phyloP scores from a whole-genome alignment of 2,797 vertebrate genomes.

The Spheniscus humboldti region DNA sequence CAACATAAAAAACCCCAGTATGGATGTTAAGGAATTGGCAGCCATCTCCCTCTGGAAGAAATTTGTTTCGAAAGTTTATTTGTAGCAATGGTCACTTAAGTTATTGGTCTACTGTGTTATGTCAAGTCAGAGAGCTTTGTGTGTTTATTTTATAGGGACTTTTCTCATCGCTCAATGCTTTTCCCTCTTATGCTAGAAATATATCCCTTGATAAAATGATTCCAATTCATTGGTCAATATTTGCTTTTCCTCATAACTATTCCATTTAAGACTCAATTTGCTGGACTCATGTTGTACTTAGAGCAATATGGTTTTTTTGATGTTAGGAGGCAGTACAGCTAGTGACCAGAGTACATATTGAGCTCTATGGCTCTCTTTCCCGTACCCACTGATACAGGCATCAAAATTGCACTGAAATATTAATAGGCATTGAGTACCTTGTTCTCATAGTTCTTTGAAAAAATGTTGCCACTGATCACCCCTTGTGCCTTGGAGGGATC shows the following conservation, averaged over 20 bases:
- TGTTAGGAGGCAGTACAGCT: neutral
- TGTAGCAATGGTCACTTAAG: neutral
- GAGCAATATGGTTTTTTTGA: neutral
- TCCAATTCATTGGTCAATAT: neutral
- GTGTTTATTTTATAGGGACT: neutral
- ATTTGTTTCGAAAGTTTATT: neutral
- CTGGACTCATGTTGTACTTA: neutral
- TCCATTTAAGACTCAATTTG: neutral
- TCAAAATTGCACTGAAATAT: neutral
- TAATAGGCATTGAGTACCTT: neutral
- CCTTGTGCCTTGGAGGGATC: neutral
- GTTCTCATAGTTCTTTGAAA: neutral
- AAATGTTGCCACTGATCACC: fast-evolving
- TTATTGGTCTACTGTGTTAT: neutral
- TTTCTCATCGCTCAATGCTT: neutral
- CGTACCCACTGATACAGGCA: neutral
- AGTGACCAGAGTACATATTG: neutral
- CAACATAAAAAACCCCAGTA: neutral
- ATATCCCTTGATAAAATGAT: neutral
- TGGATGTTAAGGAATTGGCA: neutral
- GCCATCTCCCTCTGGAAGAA: neutral
- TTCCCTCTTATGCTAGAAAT: neutral
- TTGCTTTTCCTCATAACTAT: neutral
- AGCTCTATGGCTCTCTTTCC: neutral
- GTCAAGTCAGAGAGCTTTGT: neutral